Conservation (phyloP, 2,888 invertebrate genomes). For the Gymnoscelis rufifasciata region DNA sequence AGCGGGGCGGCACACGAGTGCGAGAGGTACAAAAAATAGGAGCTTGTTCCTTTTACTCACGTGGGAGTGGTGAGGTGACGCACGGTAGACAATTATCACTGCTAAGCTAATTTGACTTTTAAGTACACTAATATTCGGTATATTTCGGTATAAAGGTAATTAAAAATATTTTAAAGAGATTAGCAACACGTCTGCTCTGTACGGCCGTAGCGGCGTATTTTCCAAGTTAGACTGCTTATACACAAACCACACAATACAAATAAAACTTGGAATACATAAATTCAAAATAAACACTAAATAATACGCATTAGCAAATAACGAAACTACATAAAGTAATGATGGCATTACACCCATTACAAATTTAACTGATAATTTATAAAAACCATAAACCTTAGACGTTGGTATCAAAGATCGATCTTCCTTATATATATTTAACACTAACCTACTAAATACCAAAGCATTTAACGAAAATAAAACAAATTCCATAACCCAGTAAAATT, state of each 20-base stretch:
- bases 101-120: too few relatives aligned
- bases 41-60: too few relatives aligned
- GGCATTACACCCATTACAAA: background rate
- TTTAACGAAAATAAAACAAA: background rate
- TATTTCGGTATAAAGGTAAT: too few relatives aligned
- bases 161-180: too few relatives aligned
- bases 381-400: background rate
- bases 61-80: too few relatives aligned
- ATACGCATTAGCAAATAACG: background rate
- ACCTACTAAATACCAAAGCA: background rate
- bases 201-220: too few relatives aligned
- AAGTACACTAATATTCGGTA: too few relatives aligned
- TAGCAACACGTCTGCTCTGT: too few relatives aligned
- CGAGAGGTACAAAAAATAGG: too few relatives aligned
- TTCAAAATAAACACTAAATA: background rate
- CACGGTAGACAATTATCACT: too few relatives aligned
- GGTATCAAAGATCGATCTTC: background rate
- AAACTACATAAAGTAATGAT: background rate
- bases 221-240: background rate
- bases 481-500: background rate
- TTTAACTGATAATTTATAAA: background rate
- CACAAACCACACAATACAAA: background rate
- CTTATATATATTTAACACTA: background rate
- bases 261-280: background rate
- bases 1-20: too few relatives aligned